Percentiles rank a stretch among this genome's conserved stretches.
phyloP scores from a whole-genome alignment of 2,113 vertebrate species.

The Hippocampus zosterae region DNA sequence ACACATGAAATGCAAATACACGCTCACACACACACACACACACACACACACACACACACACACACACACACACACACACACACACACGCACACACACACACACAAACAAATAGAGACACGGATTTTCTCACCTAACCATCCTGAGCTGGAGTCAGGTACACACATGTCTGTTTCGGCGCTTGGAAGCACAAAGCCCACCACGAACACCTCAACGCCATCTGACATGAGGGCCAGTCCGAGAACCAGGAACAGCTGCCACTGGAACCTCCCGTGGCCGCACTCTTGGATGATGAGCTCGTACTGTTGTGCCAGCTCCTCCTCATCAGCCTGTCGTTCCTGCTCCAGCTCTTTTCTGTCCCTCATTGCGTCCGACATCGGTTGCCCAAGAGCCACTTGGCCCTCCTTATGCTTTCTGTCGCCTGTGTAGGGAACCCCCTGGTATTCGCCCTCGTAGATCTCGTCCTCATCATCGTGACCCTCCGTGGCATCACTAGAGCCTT shows the following conservation, averaged over 20 bases:
- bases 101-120: conserved; percentile 5
- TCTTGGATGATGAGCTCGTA: conserved; percentile 98
- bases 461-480: conserved; percentile 98
- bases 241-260: conserved; percentile 96
- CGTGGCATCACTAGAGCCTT: conserved; percentile 93
- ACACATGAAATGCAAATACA: too few species aligned
- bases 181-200: conserved; percentile 95
- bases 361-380: conserved; percentile 72
- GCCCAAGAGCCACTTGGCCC: conserved; percentile 74
- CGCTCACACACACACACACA: too few species aligned
- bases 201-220: conserved; percentile 94
- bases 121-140: conserved; percentile 73
- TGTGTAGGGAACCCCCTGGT: conserved; percentile 88
- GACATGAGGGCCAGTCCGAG: conserved; percentile 97
- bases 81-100: background rate
- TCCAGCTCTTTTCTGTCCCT: conserved; percentile 84
- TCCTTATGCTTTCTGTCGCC: conserved; percentile 73
- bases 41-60: too few species aligned
- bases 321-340: conserved; percentile 87
- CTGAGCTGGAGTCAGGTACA: conserved; percentile 81
- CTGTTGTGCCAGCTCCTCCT: conserved; percentile 96
- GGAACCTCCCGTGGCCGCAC: conserved; percentile 94
- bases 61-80: too few species aligned
- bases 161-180: conserved; percentile 98
- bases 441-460: conserved; percentile 97